A percentile compares a stretch with the other conserved stretches of the same genome.
Evolutionary conservation across 2,797 vertebrate genomes (phyloP).

Genomic region (Acipenser oxyrinchus): DNA sequence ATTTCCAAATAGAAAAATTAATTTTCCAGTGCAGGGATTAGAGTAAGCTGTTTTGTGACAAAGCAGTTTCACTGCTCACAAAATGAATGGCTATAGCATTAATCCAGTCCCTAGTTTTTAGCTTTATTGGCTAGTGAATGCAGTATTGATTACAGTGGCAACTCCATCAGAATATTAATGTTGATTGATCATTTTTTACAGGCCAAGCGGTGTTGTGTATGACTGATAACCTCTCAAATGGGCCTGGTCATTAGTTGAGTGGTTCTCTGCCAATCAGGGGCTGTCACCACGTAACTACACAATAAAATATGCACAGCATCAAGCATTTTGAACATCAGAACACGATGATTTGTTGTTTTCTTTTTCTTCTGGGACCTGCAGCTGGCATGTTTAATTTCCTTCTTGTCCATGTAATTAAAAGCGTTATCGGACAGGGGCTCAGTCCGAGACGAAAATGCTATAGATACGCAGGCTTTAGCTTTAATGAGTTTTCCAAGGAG

Average conservation of each 20-base stretch:
- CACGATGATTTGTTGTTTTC: constrained; percentile 5
- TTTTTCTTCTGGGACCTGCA: neutral
- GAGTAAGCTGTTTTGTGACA: too few species aligned
- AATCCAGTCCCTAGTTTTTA: neutral
- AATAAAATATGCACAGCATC: constrained; percentile 6
- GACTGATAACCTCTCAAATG: neutral
- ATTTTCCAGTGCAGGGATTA: too few species aligned
- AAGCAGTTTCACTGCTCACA: too few species aligned
- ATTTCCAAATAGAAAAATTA: too few species aligned
- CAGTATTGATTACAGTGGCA: neutral
- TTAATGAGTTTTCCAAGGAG: constrained; percentile 7
- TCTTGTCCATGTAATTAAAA: constrained; percentile 5
- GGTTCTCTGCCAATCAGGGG: neutral
- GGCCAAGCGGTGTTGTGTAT: neutral
- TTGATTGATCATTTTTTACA: neutral
- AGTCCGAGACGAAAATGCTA: neutral
- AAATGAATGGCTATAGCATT: neutral
- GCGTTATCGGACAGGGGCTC: neutral
- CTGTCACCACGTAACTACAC: neutral
- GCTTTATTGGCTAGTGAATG: neutral
- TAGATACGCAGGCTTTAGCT: neutral
- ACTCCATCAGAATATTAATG: neutral
- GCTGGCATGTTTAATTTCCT: neutral
- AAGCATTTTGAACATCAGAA: neutral
- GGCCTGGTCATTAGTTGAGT: constrained; percentile 4